A percentile compares a stretch with the other conserved stretches of the same genome.
These are phyloP conservation scores for Boloria selene DNA, from an alignment of 2,888 invertebrate species.

Conservation along the genomic window DNA sequence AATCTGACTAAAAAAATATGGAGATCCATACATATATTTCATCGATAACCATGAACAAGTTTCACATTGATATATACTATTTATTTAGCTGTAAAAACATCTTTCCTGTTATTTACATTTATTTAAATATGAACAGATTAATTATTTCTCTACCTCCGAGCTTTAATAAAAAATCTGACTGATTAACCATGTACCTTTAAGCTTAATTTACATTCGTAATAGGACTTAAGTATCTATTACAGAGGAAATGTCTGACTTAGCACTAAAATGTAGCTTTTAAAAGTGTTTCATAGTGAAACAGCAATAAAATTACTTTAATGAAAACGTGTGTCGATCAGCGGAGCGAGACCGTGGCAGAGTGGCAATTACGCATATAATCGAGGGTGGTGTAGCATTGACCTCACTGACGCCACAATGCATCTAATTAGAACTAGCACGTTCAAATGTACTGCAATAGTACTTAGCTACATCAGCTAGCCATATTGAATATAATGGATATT, in stretches of 20 bases:
- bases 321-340: constrained; percentile 50
- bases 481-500: not conserved
- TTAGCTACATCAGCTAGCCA: not conserved
- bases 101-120: too few relatives aligned
- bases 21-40: too few relatives aligned
- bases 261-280: constrained; percentile 4
- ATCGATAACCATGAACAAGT: too few relatives aligned
- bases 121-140: too few relatives aligned
- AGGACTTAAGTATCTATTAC: not conserved
- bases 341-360: constrained; percentile 46
- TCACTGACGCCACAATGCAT: constrained; percentile 26
- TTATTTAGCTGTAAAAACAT: too few relatives aligned
- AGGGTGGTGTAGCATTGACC: constrained; percentile 40
- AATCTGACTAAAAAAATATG: too few relatives aligned
- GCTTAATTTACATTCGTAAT: not conserved
- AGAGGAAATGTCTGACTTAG: not conserved
- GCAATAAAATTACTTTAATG: constrained; percentile 29
- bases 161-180: too few relatives aligned
- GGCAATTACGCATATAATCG: constrained; percentile 51
- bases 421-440: constrained; percentile 32
- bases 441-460: constrained; percentile 1
- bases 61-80: too few relatives aligned
- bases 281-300: constrained; percentile 17
- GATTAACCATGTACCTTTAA: too few relatives aligned
- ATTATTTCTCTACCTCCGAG: too few relatives aligned